Evolutionary conservation across 2,113 vertebrate species (phyloP), one percentile per base, ranked within the genome.

Genomic region (Poeciliopsis turrubarensis): DNA sequence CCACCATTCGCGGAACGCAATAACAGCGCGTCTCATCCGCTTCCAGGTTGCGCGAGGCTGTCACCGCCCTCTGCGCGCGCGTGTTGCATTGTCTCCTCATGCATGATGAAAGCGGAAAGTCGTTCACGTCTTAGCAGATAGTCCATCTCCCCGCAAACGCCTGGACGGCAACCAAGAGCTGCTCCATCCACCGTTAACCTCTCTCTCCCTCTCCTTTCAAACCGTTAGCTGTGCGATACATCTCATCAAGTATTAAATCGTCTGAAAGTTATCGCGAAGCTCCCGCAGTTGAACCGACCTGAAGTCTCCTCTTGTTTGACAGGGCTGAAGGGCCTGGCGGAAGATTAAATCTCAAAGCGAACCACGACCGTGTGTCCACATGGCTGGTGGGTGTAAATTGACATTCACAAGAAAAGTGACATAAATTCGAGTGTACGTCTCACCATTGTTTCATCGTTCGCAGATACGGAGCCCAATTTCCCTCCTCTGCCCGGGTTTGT

Each of bases 401-500:
- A 57, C 19, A 57, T n/a, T n/a, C 10, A n/a, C 51, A 41, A 62
- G 29, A 17, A 15, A 15, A 19, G 44, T n/a, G 37, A 9, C 10
- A 25, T 62, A 27, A 57, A 57, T 2, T 37, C 39, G 19, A 67
- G 14, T 15, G 68, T 4, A n/a, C 17, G 30, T 76, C 27, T 62
- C 15, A 22, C 37, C 0, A 65, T 7, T 1, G 44, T 60, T 60
- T 6, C 17, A 72, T 54, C 73, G 2, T 90, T 85, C n/a, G n/a
- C 51, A 57, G 51, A 57, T 57, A 27, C 93, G 97, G 98, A 99
- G 80, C 96, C 97, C 86, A 99, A 99, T 90, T 99, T 99, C 70
- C 98, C 98, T 15, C 98, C 98, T 0, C 86, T 99, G 82, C 98
- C 98, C 0, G 94, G 89, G 39, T 99, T 99, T 87, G 96, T 99